Evolutionary conservation across 2,888 invertebrate species (phyloP).

Genomic region (Prionchulus punctatus): DNA sequence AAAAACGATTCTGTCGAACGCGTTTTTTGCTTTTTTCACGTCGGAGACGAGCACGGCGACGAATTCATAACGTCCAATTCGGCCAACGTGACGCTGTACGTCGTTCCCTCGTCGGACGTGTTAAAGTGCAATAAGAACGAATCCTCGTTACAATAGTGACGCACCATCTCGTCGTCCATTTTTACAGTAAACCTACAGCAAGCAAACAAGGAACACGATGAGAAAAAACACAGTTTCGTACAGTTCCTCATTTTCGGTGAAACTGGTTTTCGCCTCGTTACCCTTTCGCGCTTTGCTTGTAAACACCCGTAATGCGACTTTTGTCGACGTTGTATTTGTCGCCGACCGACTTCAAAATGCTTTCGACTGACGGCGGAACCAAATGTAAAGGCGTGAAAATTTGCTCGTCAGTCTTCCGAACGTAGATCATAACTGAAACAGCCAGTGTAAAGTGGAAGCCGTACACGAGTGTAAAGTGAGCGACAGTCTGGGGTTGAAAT

Average conservation of each 20-base stretch:
- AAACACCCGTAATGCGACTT: slow-evolving; percentile 82
- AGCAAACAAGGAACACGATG: not conserved
- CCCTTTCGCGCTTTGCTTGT: slow-evolving; percentile 99
- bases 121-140: slow-evolving; percentile 46
- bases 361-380: slow-evolving; percentile 39
- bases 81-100: not conserved
- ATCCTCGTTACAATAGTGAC: slow-evolving; percentile 95
- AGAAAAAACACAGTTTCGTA: not conserved
- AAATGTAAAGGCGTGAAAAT: slow-evolving; percentile 91
- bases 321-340: slow-evolving; percentile 14
- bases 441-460: not conserved
- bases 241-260: too few species aligned
- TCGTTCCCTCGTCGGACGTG: not conserved
- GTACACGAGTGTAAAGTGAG: not conserved
- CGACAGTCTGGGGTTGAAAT: too few species aligned
- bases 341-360: slow-evolving; percentile 23
- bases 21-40: too few species aligned
- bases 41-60: not conserved
- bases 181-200: slow-evolving; percentile 84
- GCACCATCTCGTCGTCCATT: slow-evolving; percentile 98
- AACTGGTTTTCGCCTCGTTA: too few species aligned
- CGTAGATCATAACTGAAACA: not conserved
- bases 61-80: slow-evolving; percentile 4
- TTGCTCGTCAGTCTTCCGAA: slow-evolving; percentile 76
- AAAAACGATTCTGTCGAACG: too few species aligned